Conservation (phyloP, 2,113 vertebrate species). For the Fregetta grallaria region DNA sequence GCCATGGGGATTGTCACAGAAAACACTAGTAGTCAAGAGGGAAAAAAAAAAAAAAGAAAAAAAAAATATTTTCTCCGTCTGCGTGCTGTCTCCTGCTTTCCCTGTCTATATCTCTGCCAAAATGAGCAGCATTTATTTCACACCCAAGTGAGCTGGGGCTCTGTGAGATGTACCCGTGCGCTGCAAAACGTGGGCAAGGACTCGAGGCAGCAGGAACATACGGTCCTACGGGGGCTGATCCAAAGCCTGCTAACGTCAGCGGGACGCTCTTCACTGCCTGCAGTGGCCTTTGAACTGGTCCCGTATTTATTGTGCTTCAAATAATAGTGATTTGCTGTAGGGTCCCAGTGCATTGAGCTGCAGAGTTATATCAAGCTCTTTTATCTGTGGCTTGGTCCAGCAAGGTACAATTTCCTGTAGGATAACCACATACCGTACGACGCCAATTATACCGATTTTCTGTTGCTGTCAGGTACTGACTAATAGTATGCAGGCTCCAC, state of each 20-base stretch:
- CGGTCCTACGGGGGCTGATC: neutral
- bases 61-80: neutral
- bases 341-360: neutral
- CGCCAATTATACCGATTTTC: neutral
- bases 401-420: neutral
- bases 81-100: neutral
- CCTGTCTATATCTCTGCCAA: neutral
- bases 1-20: neutral
- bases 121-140: neutral
- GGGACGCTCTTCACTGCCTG: neutral
- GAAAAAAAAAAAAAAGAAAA: neutral
- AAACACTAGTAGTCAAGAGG: neutral
- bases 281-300: neutral
- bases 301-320: neutral
- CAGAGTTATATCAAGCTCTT: neutral
- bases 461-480: neutral
- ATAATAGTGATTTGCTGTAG: neutral
- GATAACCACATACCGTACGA: neutral
- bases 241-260: neutral
- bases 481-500: neutral
- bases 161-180: fast-evolving
- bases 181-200: neutral
- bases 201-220: neutral
- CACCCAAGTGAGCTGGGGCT: neutral
- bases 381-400: neutral